Base-by-base conservation (phyloP, 2,888 invertebrate species). In the Torymus auratus region DNA sequence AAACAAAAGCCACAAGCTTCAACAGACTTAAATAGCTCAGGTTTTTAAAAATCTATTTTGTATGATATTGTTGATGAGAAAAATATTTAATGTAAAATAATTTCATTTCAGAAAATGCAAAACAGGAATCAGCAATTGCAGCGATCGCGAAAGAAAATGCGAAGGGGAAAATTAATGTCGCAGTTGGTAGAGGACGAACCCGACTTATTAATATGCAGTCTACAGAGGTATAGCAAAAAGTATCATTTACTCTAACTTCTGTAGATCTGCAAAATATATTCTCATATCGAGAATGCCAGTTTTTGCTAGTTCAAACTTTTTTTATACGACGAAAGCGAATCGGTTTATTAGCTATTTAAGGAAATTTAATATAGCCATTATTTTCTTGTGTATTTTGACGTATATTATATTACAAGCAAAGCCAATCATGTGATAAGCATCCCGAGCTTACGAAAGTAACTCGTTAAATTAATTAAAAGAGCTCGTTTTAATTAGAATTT, bases 211-310 rank as follows among this genome's bases (percentile, higher is more conserved):
- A 84, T 86, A 81, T 85, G 75, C 88, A 88, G 84, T 80, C 86
- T 78, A 86, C 88, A 85, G 90, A 90, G 90, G 90, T 90, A 90
- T 86, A 88, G 77, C 84, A 87, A 78, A 87, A 85, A 62, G 12
- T 61, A 78, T 78, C 17, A 67, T 64, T 75, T 75, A 74, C 23
- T 70, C 17, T 78, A 23, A 50, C 58, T 77, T 72, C 73, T 73
- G 69, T 77, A 73, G 73, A 72, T 58, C 20, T 81, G 56, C 61
- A 64, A 86, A 84, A 80, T 69, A 84, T 23, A 14, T 75, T 80
- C 11, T 70, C 12, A 52, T 53, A 53, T 53, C 13, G 23, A 62
- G 53, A 62, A 71, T 60, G 28, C 58, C 12, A 56, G 28, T 20
- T 71, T 75, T 75, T 75, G 70, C n/a, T 65, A 64, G n/a, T 64